Evolutionary conservation across 64 coral and sea anemone species (phyloP).

Genomic region (Hydrozoanthus tunicans): DNA sequence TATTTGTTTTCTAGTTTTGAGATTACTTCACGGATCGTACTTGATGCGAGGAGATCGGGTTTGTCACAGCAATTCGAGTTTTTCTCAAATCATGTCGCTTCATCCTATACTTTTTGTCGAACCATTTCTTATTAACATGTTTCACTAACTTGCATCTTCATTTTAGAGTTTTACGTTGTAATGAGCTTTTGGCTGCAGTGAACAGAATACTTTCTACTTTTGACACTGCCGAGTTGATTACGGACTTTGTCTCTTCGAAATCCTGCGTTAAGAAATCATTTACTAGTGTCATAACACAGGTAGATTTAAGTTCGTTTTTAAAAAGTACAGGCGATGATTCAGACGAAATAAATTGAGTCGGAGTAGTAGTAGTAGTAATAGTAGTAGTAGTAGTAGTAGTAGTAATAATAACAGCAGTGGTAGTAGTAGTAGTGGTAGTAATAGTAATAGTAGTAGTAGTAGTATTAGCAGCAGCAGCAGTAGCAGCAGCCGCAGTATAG

Average conservation of each 20-base stretch:
- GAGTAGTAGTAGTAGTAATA: neutral
- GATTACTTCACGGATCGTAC: no score
- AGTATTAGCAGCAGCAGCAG: no score
- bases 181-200: slow-evolving; percentile 38
- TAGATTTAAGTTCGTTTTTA: slow-evolving; percentile 31
- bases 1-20: no score
- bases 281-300: slow-evolving; percentile 17
- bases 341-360: slow-evolving; percentile 38
- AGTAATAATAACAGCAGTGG: neutral
- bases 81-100: no score
- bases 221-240: neutral
- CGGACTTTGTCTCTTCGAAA: slow-evolving; percentile 16
- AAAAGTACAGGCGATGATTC: neutral
- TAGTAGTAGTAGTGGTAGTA: neutral
- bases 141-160: neutral
- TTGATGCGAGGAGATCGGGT: no score
- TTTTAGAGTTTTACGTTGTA: slow-evolving; percentile 37
- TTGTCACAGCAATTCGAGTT: no score
- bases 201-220: slow-evolving; percentile 26
- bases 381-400: neutral
- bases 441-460: no score
- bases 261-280: slow-evolving; percentile 35
- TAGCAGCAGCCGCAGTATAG: no score
- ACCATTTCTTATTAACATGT: neutral
- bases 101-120: slow-evolving; percentile 9